A percentile compares a stretch with the other conserved stretches of the same genome.
phyloP scores from a whole-genome alignment of 2,113 vertebrate species.

The Pimephales promelas region DNA sequence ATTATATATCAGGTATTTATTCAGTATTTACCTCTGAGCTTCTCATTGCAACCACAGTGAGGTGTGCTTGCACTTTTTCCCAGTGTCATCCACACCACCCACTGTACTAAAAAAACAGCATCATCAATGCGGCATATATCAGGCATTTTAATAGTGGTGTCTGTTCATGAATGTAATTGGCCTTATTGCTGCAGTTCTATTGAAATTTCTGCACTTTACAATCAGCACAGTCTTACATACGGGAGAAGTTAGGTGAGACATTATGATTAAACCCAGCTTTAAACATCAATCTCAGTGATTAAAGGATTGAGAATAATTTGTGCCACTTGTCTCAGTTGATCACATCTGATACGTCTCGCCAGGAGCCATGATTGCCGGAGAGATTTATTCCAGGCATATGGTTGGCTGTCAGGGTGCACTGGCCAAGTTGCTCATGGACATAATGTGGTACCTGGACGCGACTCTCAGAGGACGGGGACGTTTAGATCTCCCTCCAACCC shows the following conservation, averaged over 20 bases:
- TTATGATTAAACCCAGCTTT: slow-evolving; percentile 8
- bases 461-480: background rate
- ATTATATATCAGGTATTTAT: background rate
- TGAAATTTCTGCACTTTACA: background rate
- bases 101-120: background rate
- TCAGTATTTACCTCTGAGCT: background rate
- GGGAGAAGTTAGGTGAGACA: background rate
- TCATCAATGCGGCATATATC: slow-evolving; percentile 9
- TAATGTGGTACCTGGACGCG: slow-evolving; percentile 12
- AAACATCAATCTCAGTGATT: slow-evolving; percentile 29
- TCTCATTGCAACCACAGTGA: slow-evolving; percentile 6
- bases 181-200: slow-evolving; percentile 20
- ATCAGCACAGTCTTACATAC: background rate
- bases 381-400: slow-evolving; percentile 35
- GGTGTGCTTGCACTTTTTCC: slow-evolving; percentile 31
- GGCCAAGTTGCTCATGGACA: slow-evolving; percentile 23
- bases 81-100: background rate
- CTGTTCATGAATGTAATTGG: background rate
- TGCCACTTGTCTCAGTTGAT: slow-evolving; percentile 29
- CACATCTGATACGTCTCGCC: slow-evolving; percentile 11
- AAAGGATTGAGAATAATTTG: slow-evolving; percentile 27
- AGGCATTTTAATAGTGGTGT: slow-evolving; percentile 19
- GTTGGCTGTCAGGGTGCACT: slow-evolving; percentile 11
- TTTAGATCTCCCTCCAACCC: slow-evolving; percentile 9
- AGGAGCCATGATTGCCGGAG: slow-evolving; percentile 16